A percentile compares a stretch with the other conserved stretches of the same genome.
Evolutionary conservation across 2,797 vertebrate genomes (phyloP).

Genomic region (Tympanoctomys barrerae): DNA sequence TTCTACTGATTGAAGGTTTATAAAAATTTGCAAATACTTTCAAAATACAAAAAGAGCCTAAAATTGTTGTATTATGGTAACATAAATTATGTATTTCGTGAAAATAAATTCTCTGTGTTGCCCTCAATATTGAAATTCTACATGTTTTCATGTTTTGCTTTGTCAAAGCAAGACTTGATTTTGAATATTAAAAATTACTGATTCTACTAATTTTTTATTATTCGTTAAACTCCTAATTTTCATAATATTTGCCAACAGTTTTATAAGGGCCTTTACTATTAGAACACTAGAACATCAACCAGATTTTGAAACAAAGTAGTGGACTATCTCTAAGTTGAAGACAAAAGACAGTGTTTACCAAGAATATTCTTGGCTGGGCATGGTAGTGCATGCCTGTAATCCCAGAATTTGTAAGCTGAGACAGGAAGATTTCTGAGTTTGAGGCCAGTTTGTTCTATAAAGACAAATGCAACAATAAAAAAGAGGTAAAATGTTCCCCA

Average conservation of each 20-base stretch:
- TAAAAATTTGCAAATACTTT: not conserved
- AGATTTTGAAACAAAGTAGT: not conserved
- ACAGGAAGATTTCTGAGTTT: not conserved
- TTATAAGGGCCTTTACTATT: not conserved
- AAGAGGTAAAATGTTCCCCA: not conserved
- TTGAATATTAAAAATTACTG: not conserved
- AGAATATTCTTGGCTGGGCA: not conserved
- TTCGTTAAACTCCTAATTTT: too few species aligned
- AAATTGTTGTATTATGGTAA: too few species aligned
- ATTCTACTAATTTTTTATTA: not conserved
- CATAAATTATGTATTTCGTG: not conserved
- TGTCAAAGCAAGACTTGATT: not conserved
- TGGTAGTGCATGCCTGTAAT: not conserved
- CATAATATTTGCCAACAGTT: not conserved
- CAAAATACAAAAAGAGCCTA: not conserved
- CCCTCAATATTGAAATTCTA: not conserved
- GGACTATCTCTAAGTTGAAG: not conserved
- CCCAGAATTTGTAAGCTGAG: not conserved
- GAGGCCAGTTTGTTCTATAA: not conserved
- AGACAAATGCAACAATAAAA: not conserved
- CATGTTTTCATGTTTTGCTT: not conserved
- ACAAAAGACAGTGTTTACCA: not conserved
- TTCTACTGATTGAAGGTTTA: not conserved
- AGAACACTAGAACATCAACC: not conserved
- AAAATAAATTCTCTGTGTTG: not conserved